Evolutionary conservation across 1,140 invertebrate genomes (phyloP).

Genomic region (Rhynchophorus ferrugineus): DNA sequence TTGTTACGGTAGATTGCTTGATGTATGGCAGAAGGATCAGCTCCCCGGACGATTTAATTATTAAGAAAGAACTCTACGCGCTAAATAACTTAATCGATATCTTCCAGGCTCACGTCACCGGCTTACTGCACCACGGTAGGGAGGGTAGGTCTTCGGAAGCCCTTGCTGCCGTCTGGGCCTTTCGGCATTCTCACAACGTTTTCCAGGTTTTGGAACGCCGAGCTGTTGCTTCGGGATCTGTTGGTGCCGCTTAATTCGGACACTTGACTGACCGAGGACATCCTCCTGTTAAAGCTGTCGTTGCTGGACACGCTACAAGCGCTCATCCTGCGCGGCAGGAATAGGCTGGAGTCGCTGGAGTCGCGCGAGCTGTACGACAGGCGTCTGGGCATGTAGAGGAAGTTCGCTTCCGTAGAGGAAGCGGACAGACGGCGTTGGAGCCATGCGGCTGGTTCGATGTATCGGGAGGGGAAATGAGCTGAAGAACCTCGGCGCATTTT

Average conservation of each 20-base stretch:
- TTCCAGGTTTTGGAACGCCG: slow-evolving; percentile 48
- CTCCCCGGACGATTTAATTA: too few species aligned
- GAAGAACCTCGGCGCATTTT: slow-evolving; percentile 50
- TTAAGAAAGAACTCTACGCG: too few species aligned
- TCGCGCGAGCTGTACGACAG: slow-evolving; percentile 50
- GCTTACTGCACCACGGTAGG: slow-evolving; percentile 19
- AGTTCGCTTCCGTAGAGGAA: slow-evolving; percentile 49
- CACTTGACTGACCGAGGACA: slow-evolving; percentile 46
- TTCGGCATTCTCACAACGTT: slow-evolving; percentile 70
- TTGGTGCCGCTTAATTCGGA: slow-evolving; percentile 40
- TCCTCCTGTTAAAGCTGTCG: slow-evolving; percentile 43
- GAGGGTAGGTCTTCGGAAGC: slow-evolving; percentile 50
- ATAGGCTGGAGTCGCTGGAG: slow-evolving; percentile 49
- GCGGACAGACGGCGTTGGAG: slow-evolving; percentile 52
- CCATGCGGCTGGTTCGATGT: slow-evolving; percentile 54
- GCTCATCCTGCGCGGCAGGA: slow-evolving; percentile 49
- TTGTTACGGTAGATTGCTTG: too few species aligned
- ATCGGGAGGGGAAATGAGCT: slow-evolving; percentile 45
- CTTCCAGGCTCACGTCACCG: too few species aligned
- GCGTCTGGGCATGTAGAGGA: slow-evolving; percentile 51
- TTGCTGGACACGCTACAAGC: slow-evolving; percentile 44
- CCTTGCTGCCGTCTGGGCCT: slow-evolving; percentile 76
- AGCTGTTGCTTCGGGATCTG: slow-evolving; percentile 49
- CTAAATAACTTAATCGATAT: too few species aligned
- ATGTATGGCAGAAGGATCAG: too few species aligned